A percentile compares a stretch with the other conserved stretches of the same genome.
Conservation (phyloP, 2,888 invertebrate species). For the Cryptocephalus primarius region DNA sequence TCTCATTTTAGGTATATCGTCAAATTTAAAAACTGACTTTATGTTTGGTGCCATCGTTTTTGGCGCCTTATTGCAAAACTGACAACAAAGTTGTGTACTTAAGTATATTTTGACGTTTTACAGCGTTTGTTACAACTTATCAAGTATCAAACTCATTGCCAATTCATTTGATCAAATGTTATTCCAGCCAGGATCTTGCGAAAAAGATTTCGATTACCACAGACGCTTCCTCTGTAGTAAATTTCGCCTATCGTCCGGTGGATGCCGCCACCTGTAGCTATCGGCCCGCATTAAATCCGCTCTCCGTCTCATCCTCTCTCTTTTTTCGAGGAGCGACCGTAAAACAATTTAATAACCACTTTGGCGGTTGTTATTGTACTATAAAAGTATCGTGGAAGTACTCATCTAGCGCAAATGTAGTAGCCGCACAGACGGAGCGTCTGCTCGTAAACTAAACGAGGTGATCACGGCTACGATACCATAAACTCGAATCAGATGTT, state of each 20-base stretch:
- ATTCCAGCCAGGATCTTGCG: no score
- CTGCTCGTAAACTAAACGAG: conserved; percentile 27
- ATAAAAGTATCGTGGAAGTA: conserved; percentile 34
- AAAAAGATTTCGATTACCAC: neutral
- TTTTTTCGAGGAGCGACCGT: conserved; percentile 12
- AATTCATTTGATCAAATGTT: no score
- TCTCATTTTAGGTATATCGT: no score
- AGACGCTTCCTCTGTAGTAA: neutral
- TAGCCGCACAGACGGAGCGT: conserved; percentile 17
- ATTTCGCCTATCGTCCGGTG: neutral
- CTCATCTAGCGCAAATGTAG: conserved; percentile 28
- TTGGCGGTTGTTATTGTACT: conserved; percentile 35
- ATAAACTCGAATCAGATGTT: conserved; percentile 27
- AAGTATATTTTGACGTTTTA: no score
- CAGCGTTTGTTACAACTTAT: no score
- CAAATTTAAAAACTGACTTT: no score
- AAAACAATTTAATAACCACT: conserved; percentile 37
- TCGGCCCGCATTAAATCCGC: no score
- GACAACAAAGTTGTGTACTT: no score
- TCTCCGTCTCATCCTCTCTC: neutral
- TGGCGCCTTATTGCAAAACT: no score
- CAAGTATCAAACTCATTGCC: no score
- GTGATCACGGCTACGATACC: conserved; percentile 20
- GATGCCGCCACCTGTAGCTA: neutral
- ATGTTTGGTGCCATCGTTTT: no score